These are phyloP conservation scores for Notothenia rossii DNA, from an alignment of 2,113 vertebrate species.

Conservation along the genomic window DNA sequence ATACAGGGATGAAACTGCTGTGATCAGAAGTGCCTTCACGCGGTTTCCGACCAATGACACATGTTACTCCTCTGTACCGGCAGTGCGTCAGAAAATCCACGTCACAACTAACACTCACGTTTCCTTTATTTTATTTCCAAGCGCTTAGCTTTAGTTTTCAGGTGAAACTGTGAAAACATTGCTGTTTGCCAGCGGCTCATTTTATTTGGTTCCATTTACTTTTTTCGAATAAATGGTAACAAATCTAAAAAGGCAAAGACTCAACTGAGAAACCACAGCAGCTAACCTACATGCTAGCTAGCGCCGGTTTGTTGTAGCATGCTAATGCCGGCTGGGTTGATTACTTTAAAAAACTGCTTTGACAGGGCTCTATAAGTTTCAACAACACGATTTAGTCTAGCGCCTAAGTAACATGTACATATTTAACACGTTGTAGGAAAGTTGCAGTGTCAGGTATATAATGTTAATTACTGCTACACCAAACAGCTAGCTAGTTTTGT, in stretches of 20 bases:
- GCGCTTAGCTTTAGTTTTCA: not conserved
- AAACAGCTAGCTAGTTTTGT: slow-evolving; percentile 9
- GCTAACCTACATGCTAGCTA: slow-evolving; percentile 38
- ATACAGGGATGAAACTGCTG: not conserved
- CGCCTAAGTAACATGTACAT: accelerated
- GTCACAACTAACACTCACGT: slow-evolving; percentile 42
- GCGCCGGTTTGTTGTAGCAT: slow-evolving; percentile 13
- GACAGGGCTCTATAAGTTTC: not conserved
- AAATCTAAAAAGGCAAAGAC: not conserved
- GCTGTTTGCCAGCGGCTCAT: too few species aligned
- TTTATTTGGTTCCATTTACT: not conserved
- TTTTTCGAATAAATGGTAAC: not conserved
- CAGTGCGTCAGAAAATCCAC: slow-evolving; percentile 57
- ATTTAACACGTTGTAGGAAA: not conserved
- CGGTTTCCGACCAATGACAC: not conserved
- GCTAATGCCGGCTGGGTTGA: slow-evolving; percentile 48
- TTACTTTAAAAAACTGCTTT: not conserved
- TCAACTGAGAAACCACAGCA: slow-evolving; percentile 15
- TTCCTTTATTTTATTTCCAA: not conserved
- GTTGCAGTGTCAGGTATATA: too few species aligned
- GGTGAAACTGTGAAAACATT: not conserved
- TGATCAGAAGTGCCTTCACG: not conserved
- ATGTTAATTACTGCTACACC: not conserved
- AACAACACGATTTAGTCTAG: too few species aligned
- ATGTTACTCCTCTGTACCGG: slow-evolving; percentile 13